Evolutionary conservation across 2,797 vertebrate species (phyloP), one percentile per base, ranked within the genome.

Genomic region (Myripristis murdjan): DNA sequence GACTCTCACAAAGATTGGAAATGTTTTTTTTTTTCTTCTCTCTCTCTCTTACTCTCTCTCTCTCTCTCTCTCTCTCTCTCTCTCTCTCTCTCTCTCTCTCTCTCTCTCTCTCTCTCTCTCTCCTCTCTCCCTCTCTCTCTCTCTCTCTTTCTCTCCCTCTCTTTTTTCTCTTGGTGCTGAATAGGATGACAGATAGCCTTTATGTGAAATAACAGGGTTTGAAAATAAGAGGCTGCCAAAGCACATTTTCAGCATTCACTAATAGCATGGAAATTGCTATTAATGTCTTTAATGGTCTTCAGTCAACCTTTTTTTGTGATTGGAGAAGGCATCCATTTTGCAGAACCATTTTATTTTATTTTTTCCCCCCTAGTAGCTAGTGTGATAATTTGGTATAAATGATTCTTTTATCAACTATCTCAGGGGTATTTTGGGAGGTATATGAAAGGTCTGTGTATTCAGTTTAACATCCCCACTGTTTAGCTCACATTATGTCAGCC

Each of bases 191-290:
- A 96, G 96, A 96, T 95, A 95, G 95, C 93, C 94, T 96, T 96
- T 95, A 94, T 95, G 92, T 94, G 91, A 98, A 98, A 99, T 99
- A 97, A 98, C 95, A 98, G 97, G 96, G 95, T 98, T 96, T 93
- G 90, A 95, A 95, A 98, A 99, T 98, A 96, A 98, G 96, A 95
- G 97, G 95, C 94, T 98, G 97, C 96, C 97, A 99, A 89, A 92
- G 77, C 92, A 93, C 92, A 81, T 91, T 96, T 94, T 95, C 95
- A 95, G 93, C 92, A 93, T 93, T 94, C 88, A 95, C 95, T 93
- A 97, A 96, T 96, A 96, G 96, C 95, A 93, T 92, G 93, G 94
- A 97, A 97, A 97, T 97, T 96, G 95, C 96, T 96, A 96, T 96
- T 97, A 96, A 96, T 97, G 97, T 96, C 95, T 95, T 95, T 93